Base-by-base conservation (phyloP, 2,888 invertebrate genomes). In the Tipula confusa region DNA sequence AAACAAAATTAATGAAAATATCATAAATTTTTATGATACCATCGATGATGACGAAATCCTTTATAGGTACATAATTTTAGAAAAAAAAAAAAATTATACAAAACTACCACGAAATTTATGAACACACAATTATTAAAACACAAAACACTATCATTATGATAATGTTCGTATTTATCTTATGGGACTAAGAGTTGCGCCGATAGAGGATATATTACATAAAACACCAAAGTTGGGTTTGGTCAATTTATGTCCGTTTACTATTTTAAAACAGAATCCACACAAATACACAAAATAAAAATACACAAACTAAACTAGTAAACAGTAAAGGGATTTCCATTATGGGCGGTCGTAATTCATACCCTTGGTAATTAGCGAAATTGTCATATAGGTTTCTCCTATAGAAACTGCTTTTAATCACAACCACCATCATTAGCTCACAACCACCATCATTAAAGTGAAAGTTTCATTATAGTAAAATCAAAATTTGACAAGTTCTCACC, bases 11-110 rank as follows among this genome's bases (percentile, higher is more conserved):
- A 24, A 64, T 24, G 43, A 43, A 15, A 64, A 64, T 64, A 64
- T 64, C 64, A 24, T 24, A 64, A 6, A 64, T 64, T 64, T 64
- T 18, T 64, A 64, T 64, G 64, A 64, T 64, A 64, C 24, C 64
- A 64, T 64, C 64, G 64, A 64, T 64, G 64, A 64, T 64, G 64
- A 64, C 64, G 64, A 64, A 11, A 64, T 64, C 64, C 24, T 64
- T n/a, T n/a, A n/a, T n/a, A 64, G 24, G 13, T 64, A 64, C 64
- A n/a, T 64, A 64, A 64, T 64, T 64, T 24, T n/a, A n/a, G 24
- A 3, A 24, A 64, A 64, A 64, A 33, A n/a, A 33, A 33, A 33
- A 33, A 33, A 1, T 24, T 24, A 43, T 43, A 43, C 43, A 43
- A 43, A 43, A 43, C 43, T 24, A 18, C 24, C 64, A 64, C 24